Evolutionary conservation across 2,113 vertebrate species (phyloP), one percentile per base, ranked within the genome.

Genomic region (Tor tambroides): DNA sequence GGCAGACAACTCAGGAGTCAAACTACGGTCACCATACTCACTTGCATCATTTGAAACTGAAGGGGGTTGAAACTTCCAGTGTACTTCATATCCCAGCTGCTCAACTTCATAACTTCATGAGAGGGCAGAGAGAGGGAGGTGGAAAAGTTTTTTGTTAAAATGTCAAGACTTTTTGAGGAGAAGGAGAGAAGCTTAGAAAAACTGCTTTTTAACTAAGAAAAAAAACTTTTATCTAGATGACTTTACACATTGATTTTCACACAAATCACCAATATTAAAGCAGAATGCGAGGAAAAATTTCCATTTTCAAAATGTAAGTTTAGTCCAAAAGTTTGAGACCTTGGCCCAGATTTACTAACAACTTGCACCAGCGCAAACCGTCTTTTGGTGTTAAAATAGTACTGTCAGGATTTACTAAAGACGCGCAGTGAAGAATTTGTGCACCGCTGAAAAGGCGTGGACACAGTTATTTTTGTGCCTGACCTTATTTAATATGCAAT

Each of bases 1-100:
- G 88, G 89, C 91, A 91, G 92, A 92, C 91, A 92, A 90, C 77
- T 87, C 71, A 69, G 87, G 92, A 94, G 94, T 94, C 94, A 94
- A 94, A 92, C 92, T 93, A 89, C 91, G 93, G 93, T 94, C 94
- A 94, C 85, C 88, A 30, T 87, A 59, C 92, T 85, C 90, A 83
- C 90, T 82, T 69, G 74, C 88, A 84, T 88, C 88, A 87, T 89
- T 83, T 56, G 79, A 85, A 89, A 91, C 86, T 78, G 87, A 92
- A 86, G 72, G 91, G 90, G 59, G 80, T 85, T 54, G 56, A 91
- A 90, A 79, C 82, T 92, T 92, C 88, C 80, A 82, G 74, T 86
- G 91, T 88, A 61, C 93, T 93, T 93, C 92, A 92, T 93, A 83
- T 83, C 43, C 91, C 86, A 84, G 84, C 10, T 21, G 80, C 87